Conservation (phyloP, 2,888 invertebrate species). For the Xestia rhomboidea region DNA sequence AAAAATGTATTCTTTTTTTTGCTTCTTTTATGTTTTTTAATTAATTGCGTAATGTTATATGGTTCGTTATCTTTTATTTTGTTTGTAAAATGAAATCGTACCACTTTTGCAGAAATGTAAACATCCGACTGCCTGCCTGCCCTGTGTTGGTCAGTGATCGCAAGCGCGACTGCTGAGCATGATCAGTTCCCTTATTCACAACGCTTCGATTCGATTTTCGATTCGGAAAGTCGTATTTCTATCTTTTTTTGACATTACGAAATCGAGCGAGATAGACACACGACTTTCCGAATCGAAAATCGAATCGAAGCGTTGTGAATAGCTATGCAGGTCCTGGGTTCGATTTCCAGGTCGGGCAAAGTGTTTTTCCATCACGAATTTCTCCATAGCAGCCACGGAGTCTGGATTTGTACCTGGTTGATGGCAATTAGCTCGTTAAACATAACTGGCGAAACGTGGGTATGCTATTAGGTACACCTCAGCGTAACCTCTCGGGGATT, state of each 20-base stretch:
- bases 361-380: not conserved
- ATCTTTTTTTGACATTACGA: too few relatives aligned
- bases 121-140: not conserved
- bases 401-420: not conserved
- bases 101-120: not conserved
- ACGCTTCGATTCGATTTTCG: too few relatives aligned
- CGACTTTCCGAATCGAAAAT: too few relatives aligned
- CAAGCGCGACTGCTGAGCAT: not conserved
- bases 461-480: too few relatives aligned
- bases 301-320: too few relatives aligned
- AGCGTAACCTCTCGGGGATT: not conserved
- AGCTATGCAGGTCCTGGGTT: not conserved
- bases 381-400: not conserved
- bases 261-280: too few relatives aligned
- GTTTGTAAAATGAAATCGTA: conserved; percentile 11
- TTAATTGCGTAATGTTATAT: conserved; percentile 51
- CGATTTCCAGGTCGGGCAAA: not conserved
- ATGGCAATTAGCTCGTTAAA: not conserved
- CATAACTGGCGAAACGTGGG: not conserved
- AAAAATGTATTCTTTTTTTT: conserved; percentile 20
- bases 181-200: too few relatives aligned
- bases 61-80: conserved; percentile 20
- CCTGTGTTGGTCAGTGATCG: not conserved
- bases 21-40: conserved; percentile 33
- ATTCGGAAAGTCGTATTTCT: too few relatives aligned